These are phyloP conservation scores for Panonychus citri DNA, from an alignment of 1,140 invertebrate genomes.

Conservation along the genomic window DNA sequence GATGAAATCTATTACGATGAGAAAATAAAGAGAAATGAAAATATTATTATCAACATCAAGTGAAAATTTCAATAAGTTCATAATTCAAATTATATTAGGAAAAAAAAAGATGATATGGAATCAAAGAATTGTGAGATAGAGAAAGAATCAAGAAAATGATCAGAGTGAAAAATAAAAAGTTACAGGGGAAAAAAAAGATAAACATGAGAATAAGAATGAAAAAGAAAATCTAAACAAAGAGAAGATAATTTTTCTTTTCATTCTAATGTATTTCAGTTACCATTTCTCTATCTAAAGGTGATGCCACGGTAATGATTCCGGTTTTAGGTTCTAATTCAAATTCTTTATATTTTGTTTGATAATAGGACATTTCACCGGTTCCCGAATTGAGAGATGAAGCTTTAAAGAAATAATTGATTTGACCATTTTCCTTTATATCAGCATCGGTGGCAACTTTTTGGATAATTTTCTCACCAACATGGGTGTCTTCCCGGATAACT, in stretches of 20 bases:
- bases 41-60: no score
- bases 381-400: no score
- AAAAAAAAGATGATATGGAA: background rate
- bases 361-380: no score
- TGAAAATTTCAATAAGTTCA: no score
- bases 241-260: background rate
- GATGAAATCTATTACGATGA: slow-evolving; percentile 46
- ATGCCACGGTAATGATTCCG: slow-evolving; percentile 24
- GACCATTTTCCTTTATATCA: slow-evolving; percentile 53
- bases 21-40: slow-evolving; percentile 33
- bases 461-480: slow-evolving; percentile 57
- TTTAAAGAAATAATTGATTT: slow-evolving; percentile 37
- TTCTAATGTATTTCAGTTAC: background rate
- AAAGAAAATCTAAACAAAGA: no score
- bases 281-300: background rate
- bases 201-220: no score
- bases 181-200: no score
- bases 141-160: background rate
- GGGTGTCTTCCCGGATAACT: slow-evolving; percentile 71
- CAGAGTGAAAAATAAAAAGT: no score
- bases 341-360: slow-evolving; percentile 12
- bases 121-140: background rate
- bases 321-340: slow-evolving; percentile 65
- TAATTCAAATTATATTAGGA: background rate
- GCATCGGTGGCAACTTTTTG: slow-evolving; percentile 62